Base-by-base conservation (phyloP, 30 jellyfish, hydroid and myxozoan species). In the Haliclystus octoradiatus region DNA sequence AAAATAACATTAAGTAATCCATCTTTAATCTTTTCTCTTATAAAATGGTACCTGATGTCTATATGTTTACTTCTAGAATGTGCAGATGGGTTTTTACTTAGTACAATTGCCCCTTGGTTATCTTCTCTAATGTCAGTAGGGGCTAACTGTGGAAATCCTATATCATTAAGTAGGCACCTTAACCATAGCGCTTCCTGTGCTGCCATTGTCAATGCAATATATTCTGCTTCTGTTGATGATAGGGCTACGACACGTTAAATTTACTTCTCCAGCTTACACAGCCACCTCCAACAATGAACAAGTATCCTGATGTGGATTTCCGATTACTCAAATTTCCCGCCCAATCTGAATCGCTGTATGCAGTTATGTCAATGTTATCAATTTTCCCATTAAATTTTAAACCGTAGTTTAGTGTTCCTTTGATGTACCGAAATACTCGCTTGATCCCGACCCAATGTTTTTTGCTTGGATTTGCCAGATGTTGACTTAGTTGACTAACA, bases 221-320 rank as follows among this genome's bases (percentile, higher is more conserved):
- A 69, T 26, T 75, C 87, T 2, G 83, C 92, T 57, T 78, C 78
- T 2, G 79, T 47, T 2, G 79, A 26, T 22, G 87, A 75, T 35
- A 28, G 50, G 0, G 83, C 83, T 46, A 78, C 78, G 7, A 69
- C 28, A n/a, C 79, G 3, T 49, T 75, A 79, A 22, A 72, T 49
- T n/a, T 47, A 52, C 68, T 52, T 52, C 31, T 31, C 76, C 76
- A 34, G 14, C 62, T 23, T 0, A 24, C 15, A 0, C 30, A 12
- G 49, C 29, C 19, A 2, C 32, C 15, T 0, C 68, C 35, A 22
- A 65, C n/a, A 15, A 30, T 3, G 28, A 65, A 65, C 4, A 65
- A 15, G 35, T 29, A 65, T 14, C 75, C 75, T 66, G 31, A n/a
- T 30, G 19, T 63, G 26, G 68, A 52, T 22, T 3, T 52, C 31